Percentiles rank a stretch among this genome's conserved stretches.
Evolutionary conservation across 2,797 vertebrate genomes (phyloP).

Genomic region (Mustela erminea): DNA sequence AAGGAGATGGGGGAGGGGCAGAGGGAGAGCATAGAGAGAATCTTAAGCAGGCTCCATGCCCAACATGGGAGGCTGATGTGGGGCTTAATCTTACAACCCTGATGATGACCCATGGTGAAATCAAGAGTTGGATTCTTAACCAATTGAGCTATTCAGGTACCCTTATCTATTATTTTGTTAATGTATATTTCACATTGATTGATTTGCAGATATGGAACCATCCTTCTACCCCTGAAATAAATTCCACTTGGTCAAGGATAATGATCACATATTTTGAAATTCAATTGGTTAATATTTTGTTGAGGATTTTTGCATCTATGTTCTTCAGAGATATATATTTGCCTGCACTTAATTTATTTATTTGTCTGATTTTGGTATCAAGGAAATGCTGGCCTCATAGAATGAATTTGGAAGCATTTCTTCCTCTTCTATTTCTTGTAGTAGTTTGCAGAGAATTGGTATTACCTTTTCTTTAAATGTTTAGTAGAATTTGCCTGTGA

Average conservation of each 20-base stretch:
- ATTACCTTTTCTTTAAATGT: background rate
- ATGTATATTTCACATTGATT: background rate
- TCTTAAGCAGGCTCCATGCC: background rate
- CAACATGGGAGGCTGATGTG: background rate
- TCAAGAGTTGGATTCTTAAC: background rate
- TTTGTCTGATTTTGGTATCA: background rate
- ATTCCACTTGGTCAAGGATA: background rate
- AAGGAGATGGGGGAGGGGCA: background rate
- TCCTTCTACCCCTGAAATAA: background rate
- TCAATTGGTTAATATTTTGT: background rate
- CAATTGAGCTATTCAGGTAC: background rate
- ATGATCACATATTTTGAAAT: background rate
- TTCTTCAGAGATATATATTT: background rate
- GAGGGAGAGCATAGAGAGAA: background rate
- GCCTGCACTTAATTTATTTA: background rate
- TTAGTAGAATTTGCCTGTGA: background rate
- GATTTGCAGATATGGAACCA: background rate
- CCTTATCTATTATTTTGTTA: background rate
- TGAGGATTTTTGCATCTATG: background rate
- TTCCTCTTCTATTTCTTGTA: background rate
- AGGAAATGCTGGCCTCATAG: background rate
- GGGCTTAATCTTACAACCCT: background rate
- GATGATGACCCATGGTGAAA: background rate
- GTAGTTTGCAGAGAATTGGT: background rate
- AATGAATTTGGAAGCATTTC: background rate